phyloP scores from a whole-genome alignment of 2,113 vertebrate genomes.

The Pomatorhinus ruficollis region DNA sequence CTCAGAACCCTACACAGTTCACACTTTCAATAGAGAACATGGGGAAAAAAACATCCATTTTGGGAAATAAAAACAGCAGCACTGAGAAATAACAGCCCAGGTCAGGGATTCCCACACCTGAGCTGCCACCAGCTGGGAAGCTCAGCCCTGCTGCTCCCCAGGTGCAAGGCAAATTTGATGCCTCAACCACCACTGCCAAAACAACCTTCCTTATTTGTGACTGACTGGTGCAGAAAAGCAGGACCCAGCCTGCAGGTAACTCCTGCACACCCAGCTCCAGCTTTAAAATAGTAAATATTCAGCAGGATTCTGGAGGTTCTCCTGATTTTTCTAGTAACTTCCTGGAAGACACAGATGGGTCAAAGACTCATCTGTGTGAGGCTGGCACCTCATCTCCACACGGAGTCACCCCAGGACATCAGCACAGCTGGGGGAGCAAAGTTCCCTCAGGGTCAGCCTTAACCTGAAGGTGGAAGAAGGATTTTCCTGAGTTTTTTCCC shows the following conservation, averaged over 20 bases:
- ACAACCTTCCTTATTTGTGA: neutral
- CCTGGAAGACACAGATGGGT: neutral
- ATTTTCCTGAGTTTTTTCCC: neutral
- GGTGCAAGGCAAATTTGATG: neutral
- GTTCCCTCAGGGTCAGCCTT: neutral
- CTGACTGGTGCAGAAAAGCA: neutral
- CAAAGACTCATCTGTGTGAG: neutral
- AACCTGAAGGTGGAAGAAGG: neutral
- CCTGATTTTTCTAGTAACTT: neutral
- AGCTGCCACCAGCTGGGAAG: neutral
- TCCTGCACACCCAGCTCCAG: neutral
- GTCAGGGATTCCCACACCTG: neutral
- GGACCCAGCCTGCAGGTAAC: neutral
- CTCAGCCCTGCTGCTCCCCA: neutral
- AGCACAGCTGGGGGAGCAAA: neutral
- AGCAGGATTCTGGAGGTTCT: neutral
- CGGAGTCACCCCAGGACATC: neutral
- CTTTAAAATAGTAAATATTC: neutral
- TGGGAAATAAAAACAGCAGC: neutral
- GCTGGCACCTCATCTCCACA: neutral
- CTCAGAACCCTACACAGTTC: neutral
- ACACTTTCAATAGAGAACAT: neutral
- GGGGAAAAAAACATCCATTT: accelerated
- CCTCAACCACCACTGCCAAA: neutral
- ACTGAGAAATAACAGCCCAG: neutral